Base-by-base conservation (phyloP, 1,140 invertebrate species). In the Bombus soroeensis region DNA sequence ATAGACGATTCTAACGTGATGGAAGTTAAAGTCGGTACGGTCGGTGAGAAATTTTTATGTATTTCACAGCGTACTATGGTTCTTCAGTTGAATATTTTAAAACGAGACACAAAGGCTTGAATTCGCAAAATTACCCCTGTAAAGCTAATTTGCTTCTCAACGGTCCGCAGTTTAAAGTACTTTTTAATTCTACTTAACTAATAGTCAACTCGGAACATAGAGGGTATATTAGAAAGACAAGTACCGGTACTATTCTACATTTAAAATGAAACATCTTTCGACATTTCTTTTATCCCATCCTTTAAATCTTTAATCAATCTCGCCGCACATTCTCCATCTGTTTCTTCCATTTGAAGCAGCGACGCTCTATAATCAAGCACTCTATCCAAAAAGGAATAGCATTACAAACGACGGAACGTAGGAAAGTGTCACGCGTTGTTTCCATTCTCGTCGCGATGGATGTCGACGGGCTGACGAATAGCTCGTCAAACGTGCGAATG, bases 401-500 rank as follows among this genome's bases (percentile, higher is more conserved):
- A 13, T 39, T 75, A 39, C 2, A 18, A 8, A 12, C 0, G 22
- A 47, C 6, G 32, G 12, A 41, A 68, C 43, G 32, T 32, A 28
- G 22, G n/a, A 13, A 10, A 15, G 39, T 43, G 28, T 9, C 28
- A 2, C 37, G 9, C 5, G 10, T 12, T 18, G 15, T 53, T 22
- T 15, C 18, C 43, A 77, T 76, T 39, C 34, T 62, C 57, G 22
- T 13, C 3, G 25, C 53, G 18, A n/a, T n/a, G 28, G 1, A 32
- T 32, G n/a, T 18, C 13, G 62, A n/a, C n/a, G 12, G 1, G 5
- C 3, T 32, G 77, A 79, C 77, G 41, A 68, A 79, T 79, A 22
- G 77, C 41, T 79, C 62, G 39, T 66, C 77, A 68, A 66, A 25
- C 41, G 22, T 59, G 39, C 59, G 15, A 78, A 59, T 15, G 37